Evolutionary conservation across 1,140 invertebrate genomes (phyloP), one percentile per base, ranked within the genome.

Genomic region (Bombus polaris): DNA sequence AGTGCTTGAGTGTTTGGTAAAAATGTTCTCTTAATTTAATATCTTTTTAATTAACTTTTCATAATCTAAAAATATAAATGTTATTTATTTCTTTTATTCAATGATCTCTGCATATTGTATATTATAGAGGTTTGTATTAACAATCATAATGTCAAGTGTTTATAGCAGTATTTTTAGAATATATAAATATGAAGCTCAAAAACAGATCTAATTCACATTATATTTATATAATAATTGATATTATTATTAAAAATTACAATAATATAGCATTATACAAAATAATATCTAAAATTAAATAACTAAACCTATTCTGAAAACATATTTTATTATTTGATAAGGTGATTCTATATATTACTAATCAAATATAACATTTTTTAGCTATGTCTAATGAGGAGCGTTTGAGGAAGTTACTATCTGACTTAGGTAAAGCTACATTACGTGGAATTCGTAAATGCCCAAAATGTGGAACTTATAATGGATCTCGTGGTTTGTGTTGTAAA

Each of bases 401-500:
- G 44, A 94, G 92, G 94, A 95, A 91, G 89, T 94, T 92, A 81
- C 91, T 93, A 91, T 96, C 94, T 91, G 97, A 96, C 95, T 94
- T 97, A 90, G 97, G 97, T 86, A 97, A 96, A 94, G 96, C 96
- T 86, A 98, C 96, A 79, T 94, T 96, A 88, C 95, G 97, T 91
- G 97, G 97, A 86, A 96, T 98, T 1, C 95, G 97, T 87, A 97
- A 97, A 92, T 98, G 97, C 93, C 97, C 97, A 6, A 97, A 98
- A 93, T 98, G 97, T 96, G 97, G 97, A 0, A 97, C 96, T 6
- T 97, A 96, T 78, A 98, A 98, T 95, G 97, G 97, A 3, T 97
- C 97, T 8, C 94, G 97, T 90, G 97, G 97, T 44, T 94, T 96
- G 25, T 96, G 96, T 83, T 98, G 97, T 93, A 98, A 98, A 93